Percentiles rank a stretch among this genome's conserved stretches.
Conservation (phyloP, 2,113 vertebrate species). For the Dendrocopos noguchii region DNA sequence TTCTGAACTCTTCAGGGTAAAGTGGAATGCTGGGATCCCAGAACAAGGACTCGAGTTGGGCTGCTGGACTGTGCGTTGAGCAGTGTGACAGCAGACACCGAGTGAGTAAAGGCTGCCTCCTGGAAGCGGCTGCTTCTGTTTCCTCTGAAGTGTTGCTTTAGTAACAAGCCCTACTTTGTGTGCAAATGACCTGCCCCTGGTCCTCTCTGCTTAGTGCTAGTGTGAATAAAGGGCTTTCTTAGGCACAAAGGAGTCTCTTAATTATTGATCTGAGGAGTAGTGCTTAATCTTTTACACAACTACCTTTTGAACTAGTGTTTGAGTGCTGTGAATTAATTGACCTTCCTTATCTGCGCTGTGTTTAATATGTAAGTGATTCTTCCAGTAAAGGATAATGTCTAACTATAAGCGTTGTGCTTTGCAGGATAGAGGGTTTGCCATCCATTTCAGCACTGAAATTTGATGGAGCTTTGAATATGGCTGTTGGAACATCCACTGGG, state of each 20-base stretch:
- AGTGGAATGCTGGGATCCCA: constrained; percentile 98
- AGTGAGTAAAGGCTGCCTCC: constrained; percentile 79
- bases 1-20: constrained; percentile 80
- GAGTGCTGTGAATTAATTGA: background rate
- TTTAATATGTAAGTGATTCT: background rate
- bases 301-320: background rate
- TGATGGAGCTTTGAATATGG: constrained; percentile 88
- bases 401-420: constrained; percentile 37
- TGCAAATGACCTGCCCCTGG: background rate
- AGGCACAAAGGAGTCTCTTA: background rate
- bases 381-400: background rate
- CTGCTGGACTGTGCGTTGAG: constrained; percentile 91
- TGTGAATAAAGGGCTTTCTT: background rate
- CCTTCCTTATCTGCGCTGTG: background rate
- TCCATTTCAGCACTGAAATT: constrained; percentile 92
- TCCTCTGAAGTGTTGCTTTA: background rate
- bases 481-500: constrained; percentile 93
- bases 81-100: constrained; percentile 86
- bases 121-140: background rate
- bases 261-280: background rate
- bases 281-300: background rate
- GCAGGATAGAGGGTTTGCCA: constrained; percentile 88
- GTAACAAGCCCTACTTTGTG: background rate
- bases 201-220: background rate
- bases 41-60: constrained; percentile 86